Base-by-base conservation (phyloP, 1,140 invertebrate species). In the Adelges cooleyi region DNA sequence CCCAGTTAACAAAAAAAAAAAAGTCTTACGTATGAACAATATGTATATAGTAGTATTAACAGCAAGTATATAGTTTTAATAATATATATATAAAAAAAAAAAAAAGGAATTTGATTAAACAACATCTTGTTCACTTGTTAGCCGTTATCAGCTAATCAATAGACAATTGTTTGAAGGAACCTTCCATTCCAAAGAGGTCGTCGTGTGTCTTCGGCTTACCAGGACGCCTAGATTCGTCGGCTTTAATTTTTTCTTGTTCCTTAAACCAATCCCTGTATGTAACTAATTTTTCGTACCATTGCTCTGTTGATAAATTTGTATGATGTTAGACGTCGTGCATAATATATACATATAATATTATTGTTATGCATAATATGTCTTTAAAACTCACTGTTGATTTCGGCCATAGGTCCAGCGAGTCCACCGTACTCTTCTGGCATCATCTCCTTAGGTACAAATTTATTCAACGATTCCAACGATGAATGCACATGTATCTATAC, bases 401-500 rank as follows among this genome's bases (percentile, higher is more conserved):
- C 80, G 11, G 81, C 77, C 67, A 89, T 80, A 6, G 80, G 81
- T 29, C 86, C 85, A 67, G 83, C 83, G 29, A 81, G 75, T 17
- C 89, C 89, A 3, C 87, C 88, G 67, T 90, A 90, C 69, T 90
- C 89, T 44, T 79, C 75, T 3, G 89, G 89, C 48, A 90, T 73
- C 70, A 91, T 84, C 29, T 88, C 85, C 69, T 81, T 83, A 0
- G 87, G 87, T 22, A 91, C 76, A 67, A 83, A 81, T 68, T 89
- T 82, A 72, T 90, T 86, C 0, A 92, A 76, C 2, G 83, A 82
- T 23, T 89, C 83, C 9, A 87, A 68, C 17, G 83, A 79, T 65
- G 80, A 83, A 73, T 91, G 88, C 46, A 89, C 82, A 70, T 82
- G 84, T 68, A 92, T 87, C 79, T 75, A 36, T 50, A 52, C 42